phyloP scores from a whole-genome alignment of 2,113 vertebrate species.

The Atractosteus spatula region DNA sequence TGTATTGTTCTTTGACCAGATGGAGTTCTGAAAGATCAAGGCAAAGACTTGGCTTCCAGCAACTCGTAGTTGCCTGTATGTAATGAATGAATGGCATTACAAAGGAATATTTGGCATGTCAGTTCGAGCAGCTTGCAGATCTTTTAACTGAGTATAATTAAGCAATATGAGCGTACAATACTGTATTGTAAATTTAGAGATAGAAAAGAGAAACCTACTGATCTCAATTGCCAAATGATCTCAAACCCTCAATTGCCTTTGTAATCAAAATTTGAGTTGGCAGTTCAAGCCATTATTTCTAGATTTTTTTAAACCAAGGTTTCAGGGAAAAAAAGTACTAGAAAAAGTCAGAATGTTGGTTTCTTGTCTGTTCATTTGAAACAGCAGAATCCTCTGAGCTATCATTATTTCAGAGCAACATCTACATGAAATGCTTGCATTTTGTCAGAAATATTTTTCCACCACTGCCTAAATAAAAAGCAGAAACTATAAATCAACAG shows the following conservation, averaged over 20 bases:
- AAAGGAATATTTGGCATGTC: neutral
- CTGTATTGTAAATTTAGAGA: neutral
- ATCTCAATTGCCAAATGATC: neutral
- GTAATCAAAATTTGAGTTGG: neutral
- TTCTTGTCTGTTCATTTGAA: too few relatives aligned
- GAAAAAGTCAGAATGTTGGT: too few relatives aligned
- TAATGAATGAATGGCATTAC: neutral
- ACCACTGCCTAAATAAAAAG: too few relatives aligned
- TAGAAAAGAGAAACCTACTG: neutral
- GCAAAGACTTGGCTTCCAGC: too few relatives aligned
- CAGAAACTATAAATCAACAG: too few relatives aligned
- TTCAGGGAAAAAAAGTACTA: too few relatives aligned
- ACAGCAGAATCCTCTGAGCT: too few relatives aligned
- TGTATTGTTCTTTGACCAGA: constrained; percentile 2
- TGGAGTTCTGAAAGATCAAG: neutral
- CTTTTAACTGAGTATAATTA: neutral
- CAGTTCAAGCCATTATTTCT: too few relatives aligned
- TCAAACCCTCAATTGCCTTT: neutral
- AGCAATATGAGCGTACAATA: neutral
- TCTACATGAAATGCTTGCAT: too few relatives aligned
- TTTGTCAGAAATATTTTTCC: too few relatives aligned
- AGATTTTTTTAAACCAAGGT: too few relatives aligned
- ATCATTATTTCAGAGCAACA: too few relatives aligned
- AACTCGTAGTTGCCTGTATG: neutral
- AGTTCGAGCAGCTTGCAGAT: neutral